phyloP scores from a whole-genome alignment of 2,888 invertebrate genomes.

The Digitonthophagus gazella region DNA sequence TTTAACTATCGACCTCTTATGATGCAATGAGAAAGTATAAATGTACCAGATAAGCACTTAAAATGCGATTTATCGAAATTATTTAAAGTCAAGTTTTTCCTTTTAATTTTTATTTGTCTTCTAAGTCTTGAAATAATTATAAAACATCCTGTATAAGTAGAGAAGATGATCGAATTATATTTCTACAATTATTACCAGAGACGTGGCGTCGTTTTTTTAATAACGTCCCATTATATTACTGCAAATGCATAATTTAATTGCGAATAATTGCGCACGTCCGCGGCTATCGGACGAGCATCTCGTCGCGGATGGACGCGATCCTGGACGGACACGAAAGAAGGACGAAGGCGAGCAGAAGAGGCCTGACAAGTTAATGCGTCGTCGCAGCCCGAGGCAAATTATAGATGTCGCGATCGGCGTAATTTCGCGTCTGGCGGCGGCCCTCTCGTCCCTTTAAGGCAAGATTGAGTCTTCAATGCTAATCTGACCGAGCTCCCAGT shows the following conservation, averaged over 20 bases:
- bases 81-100: too few relatives aligned
- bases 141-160: background rate
- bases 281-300: constrained; percentile 2
- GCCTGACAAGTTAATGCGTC: constrained; percentile 15
- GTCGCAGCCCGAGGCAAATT: constrained; percentile 3
- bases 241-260: constrained; percentile 11
- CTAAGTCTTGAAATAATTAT: background rate
- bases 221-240: constrained; percentile 1
- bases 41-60: too few relatives aligned
- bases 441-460: background rate
- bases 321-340: background rate
- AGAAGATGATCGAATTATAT: too few relatives aligned
- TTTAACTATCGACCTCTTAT: too few relatives aligned
- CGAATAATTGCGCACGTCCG: constrained; percentile 4
- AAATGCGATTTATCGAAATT: too few relatives aligned
- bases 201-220: background rate
- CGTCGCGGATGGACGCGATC: constrained; percentile 7
- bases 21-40: too few relatives aligned
- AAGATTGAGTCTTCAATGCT: background rate
- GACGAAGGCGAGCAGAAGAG: background rate
- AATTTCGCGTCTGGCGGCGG: background rate
- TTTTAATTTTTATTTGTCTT: background rate
- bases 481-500: background rate
- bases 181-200: too few relatives aligned
- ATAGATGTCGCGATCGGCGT: constrained; percentile 12